Conservation (phyloP, 92 coral and sea anemone genomes). For the Blastomussa wellsi region DNA sequence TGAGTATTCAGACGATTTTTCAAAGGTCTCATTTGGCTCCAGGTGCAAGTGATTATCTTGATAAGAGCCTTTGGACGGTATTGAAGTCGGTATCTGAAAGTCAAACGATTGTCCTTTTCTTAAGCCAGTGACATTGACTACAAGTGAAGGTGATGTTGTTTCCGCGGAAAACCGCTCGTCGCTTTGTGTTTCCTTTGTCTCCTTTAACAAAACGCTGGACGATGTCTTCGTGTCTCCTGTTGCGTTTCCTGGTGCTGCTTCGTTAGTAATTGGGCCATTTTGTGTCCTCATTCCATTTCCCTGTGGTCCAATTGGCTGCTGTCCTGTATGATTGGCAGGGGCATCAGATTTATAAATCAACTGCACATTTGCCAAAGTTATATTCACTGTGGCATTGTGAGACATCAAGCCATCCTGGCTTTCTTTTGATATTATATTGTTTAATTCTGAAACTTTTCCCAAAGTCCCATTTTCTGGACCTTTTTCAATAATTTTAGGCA, state of each 20-base stretch:
- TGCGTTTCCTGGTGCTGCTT: conserved; percentile 1
- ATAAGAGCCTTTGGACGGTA: conserved; percentile 3
- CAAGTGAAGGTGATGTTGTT: conserved; percentile 27
- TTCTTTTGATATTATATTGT: neutral
- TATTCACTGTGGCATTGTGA: neutral
- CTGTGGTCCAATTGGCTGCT: neutral
- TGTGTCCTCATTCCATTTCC: neutral
- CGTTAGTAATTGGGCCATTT: neutral
- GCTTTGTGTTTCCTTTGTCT: neutral
- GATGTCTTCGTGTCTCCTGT: neutral
- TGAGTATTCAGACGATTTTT: neutral
- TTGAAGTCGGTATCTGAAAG: conserved; percentile 21
- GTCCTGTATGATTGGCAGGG: neutral
- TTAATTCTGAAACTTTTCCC: neutral
- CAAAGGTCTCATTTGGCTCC: neutral
- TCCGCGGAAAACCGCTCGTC: neutral
- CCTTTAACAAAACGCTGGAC: neutral
- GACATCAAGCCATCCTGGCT: neutral
- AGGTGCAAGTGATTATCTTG: conserved; percentile 31
- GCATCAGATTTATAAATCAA: neutral
- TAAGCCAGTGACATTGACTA: conserved; percentile 8
- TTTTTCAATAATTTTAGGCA: neutral
- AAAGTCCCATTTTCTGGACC: neutral
- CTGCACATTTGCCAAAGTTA: neutral
- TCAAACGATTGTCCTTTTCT: conserved; percentile 38